These are phyloP conservation scores for Drosophila cardini DNA, from an alignment of 1,140 invertebrate species.

Conservation along the genomic window DNA sequence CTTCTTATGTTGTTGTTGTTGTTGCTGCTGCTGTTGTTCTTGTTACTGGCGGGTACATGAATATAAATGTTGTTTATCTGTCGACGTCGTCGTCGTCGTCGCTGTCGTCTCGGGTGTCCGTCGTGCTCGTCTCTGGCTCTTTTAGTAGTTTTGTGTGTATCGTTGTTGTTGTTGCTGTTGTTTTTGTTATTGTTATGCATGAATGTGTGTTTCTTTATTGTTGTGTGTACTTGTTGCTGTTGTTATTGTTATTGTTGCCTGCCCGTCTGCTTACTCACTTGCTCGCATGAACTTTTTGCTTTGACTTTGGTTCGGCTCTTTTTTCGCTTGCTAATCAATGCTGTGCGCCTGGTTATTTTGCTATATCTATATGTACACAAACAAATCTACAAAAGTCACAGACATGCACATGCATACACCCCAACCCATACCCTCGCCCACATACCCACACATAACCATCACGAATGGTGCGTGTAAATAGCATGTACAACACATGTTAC, in stretches of 20 bases:
- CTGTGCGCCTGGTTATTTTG: conserved; percentile 79
- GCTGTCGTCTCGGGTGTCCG: conserved; percentile 51
- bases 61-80: conserved; percentile 83
- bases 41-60: conserved; percentile 68
- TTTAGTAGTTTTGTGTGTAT: conserved; percentile 69
- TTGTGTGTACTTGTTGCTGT: conserved; percentile 81
- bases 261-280: conserved; percentile 60
- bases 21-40: conserved; percentile 49
- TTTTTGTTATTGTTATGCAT: conserved; percentile 41
- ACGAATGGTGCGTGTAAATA: conserved; percentile 79
- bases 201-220: conserved; percentile 77
- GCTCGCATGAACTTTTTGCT: conserved; percentile 77
- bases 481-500: conserved; percentile 69
- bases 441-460: not conserved
- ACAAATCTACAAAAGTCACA: conserved; percentile 82
- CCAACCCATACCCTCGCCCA: not conserved
- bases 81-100: conserved; percentile 36
- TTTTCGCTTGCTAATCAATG: conserved; percentile 76
- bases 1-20: conserved; percentile 59
- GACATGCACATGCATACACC: conserved; percentile 59
- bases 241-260: conserved; percentile 68
- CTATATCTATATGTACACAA: conserved; percentile 84
- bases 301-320: conserved; percentile 66
- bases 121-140: conserved; percentile 35
- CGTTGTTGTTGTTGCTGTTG: conserved; percentile 43